phyloP scores from a whole-genome alignment of 2,113 vertebrate species.

The Xyrauchen texanus region DNA sequence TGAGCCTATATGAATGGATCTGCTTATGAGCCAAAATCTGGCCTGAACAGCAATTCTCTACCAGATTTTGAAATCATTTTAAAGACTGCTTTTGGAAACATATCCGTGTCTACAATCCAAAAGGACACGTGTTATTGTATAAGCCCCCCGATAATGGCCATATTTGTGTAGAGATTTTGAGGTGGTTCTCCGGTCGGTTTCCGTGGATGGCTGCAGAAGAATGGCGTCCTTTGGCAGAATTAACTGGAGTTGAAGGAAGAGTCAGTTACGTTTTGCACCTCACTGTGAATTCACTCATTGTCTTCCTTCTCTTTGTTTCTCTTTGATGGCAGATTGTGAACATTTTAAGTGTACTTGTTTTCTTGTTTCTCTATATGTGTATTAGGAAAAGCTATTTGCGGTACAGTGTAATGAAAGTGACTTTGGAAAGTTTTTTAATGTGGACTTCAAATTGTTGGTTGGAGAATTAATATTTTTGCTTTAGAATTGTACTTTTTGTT shows the following conservation, averaged over 20 bases:
- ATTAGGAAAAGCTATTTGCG: neutral
- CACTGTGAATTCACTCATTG: conserved; percentile 37
- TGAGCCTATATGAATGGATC: conserved; percentile 2
- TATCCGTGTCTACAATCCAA: neutral
- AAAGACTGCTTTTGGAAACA: neutral
- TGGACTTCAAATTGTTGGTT: neutral
- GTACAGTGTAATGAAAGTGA: neutral
- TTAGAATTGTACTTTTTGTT: too few relatives aligned
- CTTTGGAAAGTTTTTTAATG: neutral
- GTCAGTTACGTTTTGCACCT: conserved; percentile 34
- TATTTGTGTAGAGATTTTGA: conserved; percentile 6
- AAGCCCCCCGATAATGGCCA: neutral
- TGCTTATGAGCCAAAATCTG: neutral
- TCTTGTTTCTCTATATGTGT: neutral
- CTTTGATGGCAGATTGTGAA: conserved; percentile 5
- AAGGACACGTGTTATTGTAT: neutral
- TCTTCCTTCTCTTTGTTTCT: conserved; percentile 14
- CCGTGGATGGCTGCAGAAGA: neutral
- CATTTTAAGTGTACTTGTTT: neutral
- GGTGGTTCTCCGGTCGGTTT: conserved; percentile 1
- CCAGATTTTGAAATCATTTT: neutral
- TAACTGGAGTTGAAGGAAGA: conserved; percentile 41
- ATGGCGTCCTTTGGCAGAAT: conserved; percentile 36
- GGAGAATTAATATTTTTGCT: neutral
- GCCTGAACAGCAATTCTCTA: neutral